These are phyloP conservation scores for Calliopum simillimum DNA, from an alignment of 2,888 invertebrate species.

Conservation along the genomic window DNA sequence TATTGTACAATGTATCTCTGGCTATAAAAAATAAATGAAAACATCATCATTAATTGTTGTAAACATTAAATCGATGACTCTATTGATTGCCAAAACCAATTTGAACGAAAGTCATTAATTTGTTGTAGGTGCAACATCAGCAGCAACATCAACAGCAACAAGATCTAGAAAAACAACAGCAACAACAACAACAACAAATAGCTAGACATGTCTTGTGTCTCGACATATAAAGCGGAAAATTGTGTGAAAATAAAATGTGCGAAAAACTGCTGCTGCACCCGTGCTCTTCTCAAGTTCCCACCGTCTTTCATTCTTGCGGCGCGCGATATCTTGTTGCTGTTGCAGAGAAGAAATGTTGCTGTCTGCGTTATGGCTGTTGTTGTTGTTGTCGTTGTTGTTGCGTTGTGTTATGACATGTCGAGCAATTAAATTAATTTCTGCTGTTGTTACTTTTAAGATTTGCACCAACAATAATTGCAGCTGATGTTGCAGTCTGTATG, in stretches of 20 bases:
- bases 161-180: not conserved
- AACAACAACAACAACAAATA: constrained; percentile 3
- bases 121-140: constrained; percentile 38
- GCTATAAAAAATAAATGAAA: constrained; percentile 34
- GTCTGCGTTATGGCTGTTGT: constrained; percentile 37
- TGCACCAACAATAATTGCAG: constrained; percentile 31
- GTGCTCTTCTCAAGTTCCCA: not conserved
- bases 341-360: constrained; percentile 34
- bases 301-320: not conserved
- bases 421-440: constrained; percentile 56
- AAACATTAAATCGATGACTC: constrained; percentile 49
- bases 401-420: constrained; percentile 53
- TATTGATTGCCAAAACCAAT: constrained; percentile 51
- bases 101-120: constrained; percentile 39
- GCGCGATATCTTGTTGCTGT: constrained; percentile 37
- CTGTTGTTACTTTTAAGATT: constrained; percentile 33
- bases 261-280: constrained; percentile 29
- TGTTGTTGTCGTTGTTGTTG: constrained; percentile 33
- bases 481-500: constrained; percentile 41
- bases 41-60: constrained; percentile 41
- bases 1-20: not conserved
- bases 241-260: constrained; percentile 23
- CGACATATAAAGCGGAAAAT: constrained; percentile 15
- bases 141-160: constrained; percentile 16
- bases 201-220: constrained; percentile 37